Base-by-base conservation (phyloP, 2,113 vertebrate genomes). In the Gymnocephalus cernua region DNA sequence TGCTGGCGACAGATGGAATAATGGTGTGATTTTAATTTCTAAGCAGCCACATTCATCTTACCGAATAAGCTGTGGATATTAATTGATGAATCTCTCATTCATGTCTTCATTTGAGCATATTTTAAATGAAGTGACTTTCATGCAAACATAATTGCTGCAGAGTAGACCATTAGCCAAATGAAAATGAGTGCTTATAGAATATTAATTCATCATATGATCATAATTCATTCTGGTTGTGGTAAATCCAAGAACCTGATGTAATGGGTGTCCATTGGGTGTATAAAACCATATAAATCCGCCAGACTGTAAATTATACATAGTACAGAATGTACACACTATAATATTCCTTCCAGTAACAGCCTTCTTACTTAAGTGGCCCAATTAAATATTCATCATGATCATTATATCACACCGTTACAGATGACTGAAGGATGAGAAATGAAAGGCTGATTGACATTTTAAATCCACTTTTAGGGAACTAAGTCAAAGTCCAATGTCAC, bases 81-180 rank as follows among this genome's bases (percentile, higher is more conserved):
- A 88, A 83, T 81, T 82, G 83, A 89, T 85, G 80, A 51, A 72
- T 87, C 82, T 74, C 78, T 75, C 57, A 50, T 73, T 87, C 83
- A 77, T 81, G 68, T 85, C 86, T 88, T 88, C 85, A 84, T 90
- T 78, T 89, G 80, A 84, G 78, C 79, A 73, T 65, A 71, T 85
- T 90, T 89, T 93, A 93, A 93, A 91, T 92, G 88, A 85, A 93
- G 89, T 85, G 91, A 92, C 91, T 94, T 93, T 95, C 89, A 91
- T 86, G 84, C 84, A 77, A 83, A 83, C 63, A 54, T 84, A 83
- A 89, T 91, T 88, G 85, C 85, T n/a, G 86, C 63, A 1, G 73
- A 89, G 86, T 76, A 65, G 83, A n/a, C 72, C 82, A 89, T 92
- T 93, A 92, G 74, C 86, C 1, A 47, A 83, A 87, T 82, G 82